phyloP scores from a whole-genome alignment of 1,140 invertebrate genomes.

The Dendroctonus ponderosae region DNA sequence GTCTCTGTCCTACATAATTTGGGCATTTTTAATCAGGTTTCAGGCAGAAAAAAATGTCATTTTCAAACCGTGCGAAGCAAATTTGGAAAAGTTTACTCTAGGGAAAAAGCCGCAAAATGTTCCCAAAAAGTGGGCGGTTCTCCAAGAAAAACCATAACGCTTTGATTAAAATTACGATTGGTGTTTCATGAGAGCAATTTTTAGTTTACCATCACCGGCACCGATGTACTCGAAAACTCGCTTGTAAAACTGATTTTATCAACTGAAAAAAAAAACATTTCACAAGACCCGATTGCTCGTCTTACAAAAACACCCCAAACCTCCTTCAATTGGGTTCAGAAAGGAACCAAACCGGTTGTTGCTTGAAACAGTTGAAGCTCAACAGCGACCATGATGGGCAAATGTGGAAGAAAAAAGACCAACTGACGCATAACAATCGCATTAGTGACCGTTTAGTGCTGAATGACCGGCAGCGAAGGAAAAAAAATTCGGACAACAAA shows the following conservation, averaged over 20 bases:
- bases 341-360: background rate
- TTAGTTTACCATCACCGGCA: no score
- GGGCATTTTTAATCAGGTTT: no score
- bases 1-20: no score
- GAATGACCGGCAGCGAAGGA: conserved; percentile 12
- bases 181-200: no score
- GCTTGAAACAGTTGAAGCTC: background rate
- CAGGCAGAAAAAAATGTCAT: no score
- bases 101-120: no score
- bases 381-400: background rate
- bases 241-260: background rate
- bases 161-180: no score
- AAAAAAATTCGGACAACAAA: conserved; percentile 23
- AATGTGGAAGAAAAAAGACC: conserved; percentile 13
- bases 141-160: no score
- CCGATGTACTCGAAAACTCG: background rate
- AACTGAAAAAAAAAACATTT: background rate
- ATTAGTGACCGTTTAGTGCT: conserved; percentile 27
- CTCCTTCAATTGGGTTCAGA: background rate
- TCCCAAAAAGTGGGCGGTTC: no score
- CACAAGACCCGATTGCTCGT: background rate
- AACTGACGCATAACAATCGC: conserved; percentile 26
- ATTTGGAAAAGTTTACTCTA: no score
- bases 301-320: background rate
- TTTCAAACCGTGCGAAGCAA: no score